Base-by-base conservation (phyloP, 2,888 invertebrate species). In the Sphecodes monilicornis region DNA sequence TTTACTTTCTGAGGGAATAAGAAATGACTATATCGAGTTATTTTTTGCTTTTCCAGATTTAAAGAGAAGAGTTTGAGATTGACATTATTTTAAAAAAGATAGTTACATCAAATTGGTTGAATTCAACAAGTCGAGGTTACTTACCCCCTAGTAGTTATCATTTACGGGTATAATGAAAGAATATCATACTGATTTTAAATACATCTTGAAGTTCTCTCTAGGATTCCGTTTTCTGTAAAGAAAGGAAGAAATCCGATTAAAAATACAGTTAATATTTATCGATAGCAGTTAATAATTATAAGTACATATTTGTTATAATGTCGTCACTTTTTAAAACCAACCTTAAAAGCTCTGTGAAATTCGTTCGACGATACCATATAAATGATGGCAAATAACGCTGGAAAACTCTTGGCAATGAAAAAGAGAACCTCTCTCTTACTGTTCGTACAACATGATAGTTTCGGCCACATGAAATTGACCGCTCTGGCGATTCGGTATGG, bases 401-500 rank as follows among this genome's bases (percentile, higher is more conserved):
- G 90, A 11, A 90, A 92, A 26, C 87, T 86, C 86, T 93, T 93
- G 36, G 90, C 86, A 68, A 93, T 85, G 39, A 91, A 86, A 79
- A 90, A 92, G 75, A 89, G 90, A 10, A 89, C 16, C 80, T 91
- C 89, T 70, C 92, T 86, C 26, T 72, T 82, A 13, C 76, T 66
- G n/a, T 89, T 75, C 29, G 88, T 86, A 77, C 92, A 92, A 75
- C 91, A 93, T 4, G 85, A 82, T 41, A 85, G 29, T 46, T 78
- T 76, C 43, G 92, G 91, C 10, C 82, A 79, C 29, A 89, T 85
- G 85, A 92, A 88, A 79, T 84, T 86, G n/a, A 92, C 72, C 41
- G 91, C 89, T 74, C 90, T 87, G 13, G 86, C 89, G n/a, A 93
- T 26, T 82, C 92, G 89, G 78, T 92, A 91, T 11, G 94, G 93